Evolutionary conservation across 2,888 invertebrate genomes (phyloP).

Genomic region (Alentia gelatinosa): DNA sequence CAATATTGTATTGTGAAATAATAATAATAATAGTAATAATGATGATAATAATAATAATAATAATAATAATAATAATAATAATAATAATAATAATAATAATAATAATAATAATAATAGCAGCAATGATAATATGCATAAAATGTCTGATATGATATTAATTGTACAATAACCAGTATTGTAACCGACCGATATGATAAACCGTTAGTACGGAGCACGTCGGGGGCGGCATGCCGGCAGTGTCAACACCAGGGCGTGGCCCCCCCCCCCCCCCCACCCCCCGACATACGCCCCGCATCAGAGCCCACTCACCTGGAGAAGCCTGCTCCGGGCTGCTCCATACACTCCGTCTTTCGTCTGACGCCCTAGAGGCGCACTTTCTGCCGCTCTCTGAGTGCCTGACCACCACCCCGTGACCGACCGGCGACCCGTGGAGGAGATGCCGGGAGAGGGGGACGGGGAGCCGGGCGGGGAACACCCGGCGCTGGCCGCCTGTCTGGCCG

Average conservation of each 20-base stretch:
- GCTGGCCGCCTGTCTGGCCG: constrained; percentile 6
- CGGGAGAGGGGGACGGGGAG: neutral
- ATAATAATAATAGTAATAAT: too few species aligned
- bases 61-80: too few species aligned
- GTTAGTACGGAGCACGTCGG: neutral
- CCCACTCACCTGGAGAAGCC: neutral
- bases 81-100: neutral
- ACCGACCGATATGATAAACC: neutral
- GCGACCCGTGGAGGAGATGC: neutral
- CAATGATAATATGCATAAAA: neutral
- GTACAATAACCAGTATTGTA: neutral
- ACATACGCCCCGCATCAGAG: neutral
- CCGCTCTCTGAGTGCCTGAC: neutral
- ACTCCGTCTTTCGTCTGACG: neutral
- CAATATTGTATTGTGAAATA: too few species aligned
- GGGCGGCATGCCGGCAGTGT: neutral
- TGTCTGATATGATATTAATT: neutral
- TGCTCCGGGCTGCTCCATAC: neutral
- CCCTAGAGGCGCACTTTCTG: neutral
- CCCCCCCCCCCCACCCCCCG: neutral
- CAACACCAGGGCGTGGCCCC: neutral
- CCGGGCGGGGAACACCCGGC: neutral
- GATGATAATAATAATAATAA: too few species aligned
- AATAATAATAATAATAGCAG: neutral
- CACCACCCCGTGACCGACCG: neutral